Evolutionary conservation across 2,888 invertebrate species (phyloP), one percentile per base, ranked within the genome.

Genomic region (Podotricha telesiphe): DNA sequence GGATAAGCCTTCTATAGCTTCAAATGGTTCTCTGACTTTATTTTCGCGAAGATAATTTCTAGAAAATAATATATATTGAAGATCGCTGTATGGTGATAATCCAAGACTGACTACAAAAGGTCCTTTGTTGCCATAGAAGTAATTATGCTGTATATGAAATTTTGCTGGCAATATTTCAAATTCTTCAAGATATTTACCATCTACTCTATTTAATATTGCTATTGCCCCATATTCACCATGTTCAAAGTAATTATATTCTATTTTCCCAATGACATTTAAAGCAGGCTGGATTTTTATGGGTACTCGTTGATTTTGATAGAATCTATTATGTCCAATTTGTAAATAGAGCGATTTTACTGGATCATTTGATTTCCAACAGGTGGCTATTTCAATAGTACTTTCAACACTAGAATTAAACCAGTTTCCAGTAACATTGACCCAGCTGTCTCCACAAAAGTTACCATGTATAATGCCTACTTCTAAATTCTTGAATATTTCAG

Each of bases 361-460:
- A 67, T 91, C 89, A 70, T 89, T 93, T 73, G 88, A 80, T 77
- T 89, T 94, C 96, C 97, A 98, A 86, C 98, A 99, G 0, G 98
- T 96, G 69, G 96, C 94, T 67, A 98, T 93, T 81, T 97, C 96
- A 37, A 99, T 89, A 0, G 97, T 97, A 71, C 96, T 96, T 78
- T 95, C 95, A 37, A 94, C 83, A 77, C 97, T 97, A 58, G 95
- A 95, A 76, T 96, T 96, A 84, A 99, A 98, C 86, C 94, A 95
- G 83, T 98, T 98, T n/a, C 97, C 97, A 0, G 97, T 98, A n/a
- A 99, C 94, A 85, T 99, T 99, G 0, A 99, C 95, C 91, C 96
- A 95, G 55, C 96, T 95, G 78, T 95, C 94, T 6, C 96, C 96
- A 80, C 99, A 99, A 81, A 96, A 98, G 86, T 99, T 99, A 2